These are phyloP conservation scores for Corvus cornix DNA, from an alignment of 2,113 vertebrate genomes.

Conservation along the genomic window DNA sequence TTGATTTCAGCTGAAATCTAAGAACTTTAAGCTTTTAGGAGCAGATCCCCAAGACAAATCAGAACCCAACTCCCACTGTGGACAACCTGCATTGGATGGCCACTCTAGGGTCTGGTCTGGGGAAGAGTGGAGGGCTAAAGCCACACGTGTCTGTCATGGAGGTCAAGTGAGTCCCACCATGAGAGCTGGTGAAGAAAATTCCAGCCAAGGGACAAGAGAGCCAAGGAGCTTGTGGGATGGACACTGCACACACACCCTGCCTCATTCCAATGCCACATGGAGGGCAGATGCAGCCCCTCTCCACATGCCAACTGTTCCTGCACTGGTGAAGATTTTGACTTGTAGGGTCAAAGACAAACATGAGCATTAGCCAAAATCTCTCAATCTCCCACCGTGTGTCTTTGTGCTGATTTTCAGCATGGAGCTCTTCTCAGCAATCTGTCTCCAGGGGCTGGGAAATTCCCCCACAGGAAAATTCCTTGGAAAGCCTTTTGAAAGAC, in stretches of 20 bases:
- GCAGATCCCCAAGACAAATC: accelerated
- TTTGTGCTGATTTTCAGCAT: not conserved
- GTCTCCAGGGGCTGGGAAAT: not conserved
- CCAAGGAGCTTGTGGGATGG: not conserved
- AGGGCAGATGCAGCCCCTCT: not conserved
- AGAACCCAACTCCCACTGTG: accelerated
- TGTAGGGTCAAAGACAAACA: not conserved
- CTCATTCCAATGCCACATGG: accelerated
- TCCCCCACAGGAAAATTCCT: not conserved
- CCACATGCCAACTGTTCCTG: not conserved
- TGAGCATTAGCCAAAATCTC: not conserved
- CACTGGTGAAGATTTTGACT: not conserved
- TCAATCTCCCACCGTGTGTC: accelerated
- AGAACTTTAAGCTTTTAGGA: not conserved
- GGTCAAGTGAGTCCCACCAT: not conserved
- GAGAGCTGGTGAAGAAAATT: not conserved
- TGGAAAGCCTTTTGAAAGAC: not conserved
- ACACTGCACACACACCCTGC: too few species aligned
- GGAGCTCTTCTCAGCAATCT: not conserved
- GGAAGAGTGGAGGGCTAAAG: not conserved
- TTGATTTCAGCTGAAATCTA: not conserved
- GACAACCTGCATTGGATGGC: not conserved
- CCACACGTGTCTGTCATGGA: accelerated
- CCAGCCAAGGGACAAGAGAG: not conserved
- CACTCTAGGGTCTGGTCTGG: not conserved